Evolutionary conservation across 2,797 vertebrate genomes (phyloP).

Genomic region (Erithacus rubecula): DNA sequence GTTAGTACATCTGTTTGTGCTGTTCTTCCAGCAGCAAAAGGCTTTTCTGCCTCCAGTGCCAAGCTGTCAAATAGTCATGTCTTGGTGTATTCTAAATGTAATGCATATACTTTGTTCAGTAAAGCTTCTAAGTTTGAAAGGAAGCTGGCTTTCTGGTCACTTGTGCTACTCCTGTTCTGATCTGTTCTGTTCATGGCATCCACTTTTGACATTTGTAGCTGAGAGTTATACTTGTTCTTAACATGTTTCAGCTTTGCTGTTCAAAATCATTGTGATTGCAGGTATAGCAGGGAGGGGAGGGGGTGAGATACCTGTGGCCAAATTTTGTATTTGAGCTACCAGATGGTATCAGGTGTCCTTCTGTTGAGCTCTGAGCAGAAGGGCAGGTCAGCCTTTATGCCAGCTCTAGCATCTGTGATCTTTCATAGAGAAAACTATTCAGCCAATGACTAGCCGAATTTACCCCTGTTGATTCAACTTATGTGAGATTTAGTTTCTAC

Average conservation of each 20-base stretch:
- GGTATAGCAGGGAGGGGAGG: neutral
- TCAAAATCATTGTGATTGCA: neutral
- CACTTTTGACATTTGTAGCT: neutral
- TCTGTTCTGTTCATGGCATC: neutral
- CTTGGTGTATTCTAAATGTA: neutral
- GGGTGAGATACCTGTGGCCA: neutral
- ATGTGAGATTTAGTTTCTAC: neutral
- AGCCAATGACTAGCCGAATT: neutral
- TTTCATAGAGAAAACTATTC: neutral
- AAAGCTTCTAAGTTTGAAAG: neutral
- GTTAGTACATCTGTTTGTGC: neutral
- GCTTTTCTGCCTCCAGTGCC: neutral
- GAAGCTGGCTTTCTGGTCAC: accelerated
- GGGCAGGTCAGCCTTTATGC: neutral
- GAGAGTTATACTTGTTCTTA: neutral
- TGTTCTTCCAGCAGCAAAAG: neutral
- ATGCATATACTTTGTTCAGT: neutral
- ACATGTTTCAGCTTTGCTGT: neutral
- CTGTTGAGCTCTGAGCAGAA: neutral
- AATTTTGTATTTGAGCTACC: neutral
- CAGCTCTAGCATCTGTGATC: neutral
- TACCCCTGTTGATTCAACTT: neutral
- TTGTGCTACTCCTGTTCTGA: neutral
- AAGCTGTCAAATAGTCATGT: neutral
- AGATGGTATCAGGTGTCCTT: neutral